Evolutionary conservation across 1,140 invertebrate genomes (phyloP), one percentile per base, ranked within the genome.

Genomic region (Orius laevigatus): DNA sequence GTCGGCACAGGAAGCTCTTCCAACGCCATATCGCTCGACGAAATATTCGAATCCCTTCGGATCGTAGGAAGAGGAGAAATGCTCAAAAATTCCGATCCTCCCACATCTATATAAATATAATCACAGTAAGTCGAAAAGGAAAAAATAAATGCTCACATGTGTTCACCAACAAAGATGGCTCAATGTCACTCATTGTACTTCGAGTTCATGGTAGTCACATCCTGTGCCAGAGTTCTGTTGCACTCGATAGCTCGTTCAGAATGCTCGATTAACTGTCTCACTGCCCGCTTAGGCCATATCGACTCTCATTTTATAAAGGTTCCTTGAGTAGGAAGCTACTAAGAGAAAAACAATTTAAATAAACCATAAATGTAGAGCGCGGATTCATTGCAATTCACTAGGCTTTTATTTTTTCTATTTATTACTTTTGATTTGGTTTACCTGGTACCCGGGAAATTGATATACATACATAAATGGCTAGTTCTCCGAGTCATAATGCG

Each of bases 221-320:
- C 25, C 25, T 25, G 25, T 25, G 25, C 34, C 38, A 19, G 44
- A 35, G 48, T 34, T 57, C 40, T 62, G 42, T 63, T 73, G 57
- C 68, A 74, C 57, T 72, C 76, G 42, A 70, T 67, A 46, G 66
- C 68, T 63, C 72, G 67, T 56, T 88, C 84, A 1, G 81, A 79
- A 58, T 87, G 80, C 58, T 88, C 83, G 19, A 88, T 78, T 16
- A 91, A 74, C 63, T 77, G 80, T 54, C 82, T 71, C 25, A 93
- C 75, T 41, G 87, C 88, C 57, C 83, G 79, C 59, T 92, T 91
- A 50, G 94, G 73, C 66, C 88, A n/a, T 93, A 61, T 92, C 72
- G 2, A 79, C 78, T 44, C 79, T 59, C 48, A 62, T 60, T 35
- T 55, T 60, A 39, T 65, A 61, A 32, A 65, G 52, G 34, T 57